Base-by-base conservation (phyloP, 2,797 vertebrate genomes). In the Lerista edwardsae region DNA sequence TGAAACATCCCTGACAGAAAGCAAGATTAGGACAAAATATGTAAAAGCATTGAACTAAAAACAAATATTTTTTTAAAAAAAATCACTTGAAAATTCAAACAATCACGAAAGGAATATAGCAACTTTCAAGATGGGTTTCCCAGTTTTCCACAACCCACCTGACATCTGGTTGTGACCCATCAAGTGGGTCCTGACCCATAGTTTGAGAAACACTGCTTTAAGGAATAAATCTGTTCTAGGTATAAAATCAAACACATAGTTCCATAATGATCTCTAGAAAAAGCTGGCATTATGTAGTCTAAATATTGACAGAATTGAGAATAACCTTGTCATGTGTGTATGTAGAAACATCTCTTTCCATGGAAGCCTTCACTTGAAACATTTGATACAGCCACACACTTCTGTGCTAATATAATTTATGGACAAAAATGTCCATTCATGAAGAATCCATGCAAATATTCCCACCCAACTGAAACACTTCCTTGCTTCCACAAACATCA, bases 361-460 rank as follows among this genome's bases (percentile, higher is more conserved):
- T 55, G 59, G 44, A 75, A 55, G 51, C 5, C 25, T 80, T 85
- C 39, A 79, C 51, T 29, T 75, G 79, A 79, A 77, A 11, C 29
- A 84, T 67, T 59, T 62, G 74, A 64, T 21, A 25, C 6, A 79
- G 68, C 2, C 15, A 59, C 27, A 15, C 2, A 44, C 5, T 64
- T 79, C 31, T 51, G 78, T n/a, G 15, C 7, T 57, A 86, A 86
- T 59, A 3, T 15, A 2, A 80, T 75, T 55, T 64, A 80, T 72
- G 57, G 80, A 87, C 80, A 87, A 23, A 59, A 86, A 62, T 80
- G 3, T 6, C 39, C 67, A 79, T 82, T 86, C 85, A 86, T 21
- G 61, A 79, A 79, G 80, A 74, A 67, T 75, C 25, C 23, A 23
- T 82, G 12, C 8, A 62, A 82, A 72, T 82, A 72, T 73, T 76